Evolutionary conservation across 2,888 invertebrate genomes (phyloP).

Genomic region (Hyposoter dolosus): DNA sequence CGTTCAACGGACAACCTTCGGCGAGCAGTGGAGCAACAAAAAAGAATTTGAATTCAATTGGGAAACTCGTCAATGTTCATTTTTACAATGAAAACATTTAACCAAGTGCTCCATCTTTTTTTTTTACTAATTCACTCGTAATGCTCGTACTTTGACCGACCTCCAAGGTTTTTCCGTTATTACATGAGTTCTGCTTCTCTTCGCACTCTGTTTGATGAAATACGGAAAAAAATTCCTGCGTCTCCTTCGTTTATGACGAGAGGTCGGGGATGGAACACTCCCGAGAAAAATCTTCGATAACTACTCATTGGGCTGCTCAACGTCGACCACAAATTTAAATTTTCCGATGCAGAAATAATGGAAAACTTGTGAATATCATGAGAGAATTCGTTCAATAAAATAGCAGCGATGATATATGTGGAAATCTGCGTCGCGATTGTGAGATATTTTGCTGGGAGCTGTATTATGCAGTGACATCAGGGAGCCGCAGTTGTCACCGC

Average conservation of each 20-base stretch:
- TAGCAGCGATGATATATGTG: neutral
- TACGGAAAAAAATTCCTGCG: constrained; percentile 45
- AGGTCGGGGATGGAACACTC: constrained; percentile 6
- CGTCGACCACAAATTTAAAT: neutral
- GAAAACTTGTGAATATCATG: neutral
- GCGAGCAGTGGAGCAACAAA: constrained; percentile 43
- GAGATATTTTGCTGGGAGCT: neutral
- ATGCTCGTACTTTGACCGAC: neutral
- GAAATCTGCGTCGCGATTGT: neutral
- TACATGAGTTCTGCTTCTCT: constrained; percentile 13
- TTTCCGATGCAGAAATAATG: neutral
- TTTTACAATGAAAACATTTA: neutral
- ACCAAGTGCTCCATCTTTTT: neutral
- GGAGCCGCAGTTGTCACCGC: neutral
- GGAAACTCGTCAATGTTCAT: neutral
- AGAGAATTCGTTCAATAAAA: neutral
- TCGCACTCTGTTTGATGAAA: constrained; percentile 58
- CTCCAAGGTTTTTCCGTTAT: constrained; percentile 1
- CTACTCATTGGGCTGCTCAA: constrained; percentile 24
- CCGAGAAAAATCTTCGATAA: constrained; percentile 13
- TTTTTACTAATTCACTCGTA: neutral
- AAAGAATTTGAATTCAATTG: neutral
- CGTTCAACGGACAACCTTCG: constrained; percentile 30
- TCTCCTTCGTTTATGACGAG: neutral
- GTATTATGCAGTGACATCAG: constrained; percentile 6